Base-by-base conservation (phyloP, 2,888 invertebrate species). In the Orthosia incerta region DNA sequence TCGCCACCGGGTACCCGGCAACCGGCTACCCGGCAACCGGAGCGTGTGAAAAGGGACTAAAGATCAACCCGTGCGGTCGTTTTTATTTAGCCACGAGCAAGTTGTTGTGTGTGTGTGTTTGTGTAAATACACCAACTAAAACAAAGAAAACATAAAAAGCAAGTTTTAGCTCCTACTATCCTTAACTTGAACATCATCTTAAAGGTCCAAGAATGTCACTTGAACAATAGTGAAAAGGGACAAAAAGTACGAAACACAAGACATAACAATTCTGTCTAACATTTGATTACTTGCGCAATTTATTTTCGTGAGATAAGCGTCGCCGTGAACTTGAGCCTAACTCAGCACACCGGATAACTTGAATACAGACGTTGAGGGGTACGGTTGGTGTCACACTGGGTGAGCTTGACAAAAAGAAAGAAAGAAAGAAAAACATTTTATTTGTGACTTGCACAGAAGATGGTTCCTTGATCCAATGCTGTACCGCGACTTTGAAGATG, bases 291-390 rank as follows among this genome's bases (percentile, higher is more conserved):
- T 81, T 86, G 84, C 80, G 82, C 92, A 90, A 91, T 92, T 93
- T 93, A 93, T 92, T 91, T 90, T 78, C 77, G 69, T 5, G 18
- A 69, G 93, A 93, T 93, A 93, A 83, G 76, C 69, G 76, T 79
- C 76, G 87, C 87, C 85, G 86, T 90, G 89, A 91, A 92, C 90
- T 87, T 88, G 87, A 78, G 82, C 73, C 88, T 90, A 89, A 88
- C 88, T 89, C 88, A 88, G 79, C 78, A 65, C 72, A 26, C 18
- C 20, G 67, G 84, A 91, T 88, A 88, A 85, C 90, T 90, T 87
- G 87, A 75, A 91, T 90, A 84, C 87, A 84, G 86, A 86, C 86
- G 79, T 86, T 80, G 70, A 63, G 46, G n/a, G 51, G 18, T 82
- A 72, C 86, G 13, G 85, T 0, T 18, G 5, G 65, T 20, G 60